Evolutionary conservation across 2,888 invertebrate species (phyloP).

Genomic region (Caenorhabditis afra): DNA sequence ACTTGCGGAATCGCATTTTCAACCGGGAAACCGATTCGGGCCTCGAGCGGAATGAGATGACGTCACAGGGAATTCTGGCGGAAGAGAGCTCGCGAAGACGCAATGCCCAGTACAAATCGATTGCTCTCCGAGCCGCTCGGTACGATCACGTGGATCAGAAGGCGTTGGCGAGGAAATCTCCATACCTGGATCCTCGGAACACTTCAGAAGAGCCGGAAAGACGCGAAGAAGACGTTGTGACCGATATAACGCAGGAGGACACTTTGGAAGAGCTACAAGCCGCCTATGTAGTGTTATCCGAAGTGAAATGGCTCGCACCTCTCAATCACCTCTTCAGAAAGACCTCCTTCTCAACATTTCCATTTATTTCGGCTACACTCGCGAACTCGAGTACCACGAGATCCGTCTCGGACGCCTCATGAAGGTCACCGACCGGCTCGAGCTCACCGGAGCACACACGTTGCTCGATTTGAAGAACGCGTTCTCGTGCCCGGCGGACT

Average conservation of each 20-base stretch:
- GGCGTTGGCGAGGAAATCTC: constrained; percentile 42
- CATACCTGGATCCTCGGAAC: constrained; percentile 4
- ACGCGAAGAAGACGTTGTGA: too few species aligned
- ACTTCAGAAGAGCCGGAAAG: too few species aligned
- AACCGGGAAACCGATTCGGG: constrained; percentile 39
- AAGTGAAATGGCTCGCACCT: too few species aligned
- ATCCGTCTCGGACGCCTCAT: constrained; percentile 70
- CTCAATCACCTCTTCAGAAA: constrained; percentile 33
- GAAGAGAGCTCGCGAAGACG: constrained; percentile 56
- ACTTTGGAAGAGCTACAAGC: too few species aligned
- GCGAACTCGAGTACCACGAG: constrained; percentile 64
- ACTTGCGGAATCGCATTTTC: constrained; percentile 17
- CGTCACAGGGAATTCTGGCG: constrained; percentile 54
- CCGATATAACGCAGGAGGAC: too few species aligned
- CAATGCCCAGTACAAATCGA: constrained; percentile 69
- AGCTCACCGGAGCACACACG: constrained; percentile 85
- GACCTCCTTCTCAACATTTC: constrained; percentile 65
- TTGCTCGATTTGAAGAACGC: constrained; percentile 87
- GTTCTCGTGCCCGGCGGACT: constrained; percentile 87
- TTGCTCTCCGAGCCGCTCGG: constrained; percentile 58
- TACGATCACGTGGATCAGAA: constrained; percentile 62
- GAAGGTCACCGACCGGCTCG: constrained; percentile 83
- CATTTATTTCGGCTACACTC: constrained; percentile 68
- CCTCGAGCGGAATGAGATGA: constrained; percentile 28
- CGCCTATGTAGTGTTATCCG: too few species aligned